Conservation (phyloP, 2,888 invertebrate genomes). For the Anagyrus pseudococci region DNA sequence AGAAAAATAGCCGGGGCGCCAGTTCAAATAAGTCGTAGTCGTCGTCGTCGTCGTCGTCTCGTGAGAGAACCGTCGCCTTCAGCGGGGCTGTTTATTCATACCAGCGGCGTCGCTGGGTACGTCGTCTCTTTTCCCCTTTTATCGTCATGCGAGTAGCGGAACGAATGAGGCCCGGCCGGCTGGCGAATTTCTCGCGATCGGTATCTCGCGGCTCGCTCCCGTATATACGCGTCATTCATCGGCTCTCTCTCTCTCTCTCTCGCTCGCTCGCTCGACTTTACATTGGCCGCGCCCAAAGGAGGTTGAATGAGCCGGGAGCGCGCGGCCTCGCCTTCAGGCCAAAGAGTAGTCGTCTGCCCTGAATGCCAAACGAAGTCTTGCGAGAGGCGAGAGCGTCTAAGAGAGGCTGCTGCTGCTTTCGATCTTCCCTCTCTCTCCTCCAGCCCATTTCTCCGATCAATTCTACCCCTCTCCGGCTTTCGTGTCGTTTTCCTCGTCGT, state of each 20-base stretch:
- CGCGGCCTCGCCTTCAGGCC: slow-evolving; percentile 2
- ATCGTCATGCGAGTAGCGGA: not conserved
- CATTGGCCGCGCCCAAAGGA: slow-evolving; percentile 12
- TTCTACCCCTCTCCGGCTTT: too few species aligned
- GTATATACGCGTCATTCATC: slow-evolving; percentile 20
- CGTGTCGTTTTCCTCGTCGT: too few species aligned
- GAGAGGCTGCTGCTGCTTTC: too few species aligned
- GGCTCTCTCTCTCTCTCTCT: too few species aligned
- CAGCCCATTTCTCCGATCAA: not conserved
- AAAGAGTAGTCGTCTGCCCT: slow-evolving; percentile 19
- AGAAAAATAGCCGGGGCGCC: not conserved
- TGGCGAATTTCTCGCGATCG: not conserved
- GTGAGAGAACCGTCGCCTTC: too few species aligned
- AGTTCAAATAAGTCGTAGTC: slow-evolving; percentile 4
- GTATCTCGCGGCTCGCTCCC: not conserved
- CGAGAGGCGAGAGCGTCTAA: too few species aligned
- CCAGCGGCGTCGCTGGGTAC: too few species aligned
- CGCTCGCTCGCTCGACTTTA: too few species aligned
- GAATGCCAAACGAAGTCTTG: slow-evolving; percentile 36
- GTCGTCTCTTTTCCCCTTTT: not conserved
- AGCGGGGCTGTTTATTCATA: slow-evolving; percentile 28
- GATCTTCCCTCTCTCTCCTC: slow-evolving; percentile 20
- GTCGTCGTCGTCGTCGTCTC: not conserved
- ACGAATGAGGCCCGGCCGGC: not conserved
- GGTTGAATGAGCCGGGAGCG: slow-evolving; percentile 17